These are phyloP conservation scores for Xestia xanthographa DNA, from an alignment of 2,888 invertebrate genomes.

Conservation along the genomic window DNA sequence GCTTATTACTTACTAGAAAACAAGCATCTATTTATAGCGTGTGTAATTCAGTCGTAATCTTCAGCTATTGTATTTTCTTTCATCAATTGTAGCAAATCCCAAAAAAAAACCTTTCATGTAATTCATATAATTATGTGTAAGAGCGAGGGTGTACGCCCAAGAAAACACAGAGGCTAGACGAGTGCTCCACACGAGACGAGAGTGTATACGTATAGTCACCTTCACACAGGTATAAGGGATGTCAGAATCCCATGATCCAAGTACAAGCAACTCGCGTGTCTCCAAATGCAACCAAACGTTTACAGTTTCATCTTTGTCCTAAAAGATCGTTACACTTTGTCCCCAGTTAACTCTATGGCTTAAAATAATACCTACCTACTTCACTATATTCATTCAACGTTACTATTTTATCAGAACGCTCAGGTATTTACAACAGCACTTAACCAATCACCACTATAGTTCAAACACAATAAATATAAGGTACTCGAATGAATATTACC, in stretches of 20 bases:
- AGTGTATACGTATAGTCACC: no score
- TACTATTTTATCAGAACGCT: background rate
- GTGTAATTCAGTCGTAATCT: background rate
- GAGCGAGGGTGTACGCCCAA: no score
- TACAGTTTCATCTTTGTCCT: background rate
- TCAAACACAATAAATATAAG: constrained; percentile 45
- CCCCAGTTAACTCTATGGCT: background rate
- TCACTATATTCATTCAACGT: background rate
- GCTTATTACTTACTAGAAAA: no score
- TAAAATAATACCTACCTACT: background rate
- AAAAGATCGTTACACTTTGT: background rate
- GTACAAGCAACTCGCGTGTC: background rate
- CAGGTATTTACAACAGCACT: constrained; percentile 13
- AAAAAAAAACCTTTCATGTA: no score
- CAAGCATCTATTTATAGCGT: no score
- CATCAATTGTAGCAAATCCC: background rate
- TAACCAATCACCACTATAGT: constrained; percentile 33
- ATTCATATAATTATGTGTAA: no score
- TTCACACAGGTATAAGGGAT: no score
- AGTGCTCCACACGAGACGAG: no score
- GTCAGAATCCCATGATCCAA: no score
- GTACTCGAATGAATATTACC: constrained; percentile 65
- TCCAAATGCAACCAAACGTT: background rate
- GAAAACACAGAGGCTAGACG: background rate
- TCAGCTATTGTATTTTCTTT: background rate